A percentile compares a stretch with the other conserved stretches of the same genome.
These are phyloP conservation scores for Jacana jacana DNA, from an alignment of 2,113 vertebrate genomes.

Conservation along the genomic window DNA sequence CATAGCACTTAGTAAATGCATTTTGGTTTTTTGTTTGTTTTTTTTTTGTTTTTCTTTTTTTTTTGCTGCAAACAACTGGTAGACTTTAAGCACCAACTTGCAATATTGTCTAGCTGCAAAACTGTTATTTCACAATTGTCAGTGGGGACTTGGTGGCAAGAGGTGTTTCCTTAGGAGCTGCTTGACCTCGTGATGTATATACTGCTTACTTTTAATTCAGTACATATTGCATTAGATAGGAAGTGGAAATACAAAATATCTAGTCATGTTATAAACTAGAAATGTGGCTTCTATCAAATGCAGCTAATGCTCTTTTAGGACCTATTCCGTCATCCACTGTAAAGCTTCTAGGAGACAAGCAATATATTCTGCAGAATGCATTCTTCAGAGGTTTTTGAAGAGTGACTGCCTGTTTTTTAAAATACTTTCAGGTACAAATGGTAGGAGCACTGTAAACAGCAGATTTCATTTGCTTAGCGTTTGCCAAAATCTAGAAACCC, in stretches of 20 bases:
- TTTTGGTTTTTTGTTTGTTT: background rate
- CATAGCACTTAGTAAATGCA: background rate
- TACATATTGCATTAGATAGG: background rate
- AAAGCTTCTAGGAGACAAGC: background rate
- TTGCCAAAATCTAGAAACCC: background rate
- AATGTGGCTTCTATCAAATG: background rate
- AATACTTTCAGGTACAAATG: background rate
- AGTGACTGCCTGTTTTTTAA: background rate
- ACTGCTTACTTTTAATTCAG: background rate
- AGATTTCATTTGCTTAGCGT: background rate
- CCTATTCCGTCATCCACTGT: background rate
- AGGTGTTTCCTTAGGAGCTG: background rate
- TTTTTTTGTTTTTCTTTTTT: background rate
- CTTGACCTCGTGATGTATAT: background rate
- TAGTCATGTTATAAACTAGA: background rate
- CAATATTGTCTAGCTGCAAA: background rate
- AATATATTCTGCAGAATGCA: too few relatives aligned
- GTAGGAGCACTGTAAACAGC: background rate
- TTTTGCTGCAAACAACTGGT: background rate
- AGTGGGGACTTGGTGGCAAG: background rate
- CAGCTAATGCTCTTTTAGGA: background rate
- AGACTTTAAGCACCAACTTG: background rate
- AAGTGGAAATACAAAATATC: background rate
- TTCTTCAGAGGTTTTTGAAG: background rate
- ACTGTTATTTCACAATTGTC: background rate